Evolutionary conservation across 2,797 vertebrate species (phyloP).

Genomic region (Ctenopoma multispine): DNA sequence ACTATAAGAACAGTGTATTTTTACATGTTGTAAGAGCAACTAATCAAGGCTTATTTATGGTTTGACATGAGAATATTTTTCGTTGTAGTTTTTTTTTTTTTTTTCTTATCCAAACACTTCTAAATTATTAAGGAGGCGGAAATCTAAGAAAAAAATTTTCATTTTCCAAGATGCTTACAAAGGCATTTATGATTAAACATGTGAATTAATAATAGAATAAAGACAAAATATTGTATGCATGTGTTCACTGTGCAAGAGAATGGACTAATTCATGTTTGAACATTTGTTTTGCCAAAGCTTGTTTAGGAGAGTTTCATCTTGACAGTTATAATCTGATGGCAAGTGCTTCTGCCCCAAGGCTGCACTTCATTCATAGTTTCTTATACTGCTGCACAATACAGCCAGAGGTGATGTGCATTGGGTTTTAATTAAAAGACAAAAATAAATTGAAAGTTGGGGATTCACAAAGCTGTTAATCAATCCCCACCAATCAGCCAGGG

Average conservation of each 20-base stretch:
- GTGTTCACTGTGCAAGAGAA: constrained; percentile 54
- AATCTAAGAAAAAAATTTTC: constrained; percentile 34
- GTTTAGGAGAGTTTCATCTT: constrained; percentile 72
- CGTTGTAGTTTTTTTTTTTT: neutral
- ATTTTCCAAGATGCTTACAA: constrained; percentile 40
- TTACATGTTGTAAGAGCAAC: constrained; percentile 3
- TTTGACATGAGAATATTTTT: constrained; percentile 12
- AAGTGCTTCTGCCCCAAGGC: constrained; percentile 67
- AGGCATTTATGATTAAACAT: constrained; percentile 60
- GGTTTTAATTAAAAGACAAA: constrained; percentile 84
- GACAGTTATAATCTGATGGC: constrained; percentile 75
- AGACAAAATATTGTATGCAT: constrained; percentile 61
- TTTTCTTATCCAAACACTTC: constrained; percentile 35
- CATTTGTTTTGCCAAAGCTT: constrained; percentile 66
- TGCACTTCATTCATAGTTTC: constrained; percentile 67
- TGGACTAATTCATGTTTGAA: constrained; percentile 62
- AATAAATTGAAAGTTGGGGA: constrained; percentile 71
- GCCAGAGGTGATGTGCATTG: constrained; percentile 77
- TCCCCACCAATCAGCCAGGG: constrained; percentile 71
- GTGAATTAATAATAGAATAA: constrained; percentile 65
- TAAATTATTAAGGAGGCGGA: constrained; percentile 37
- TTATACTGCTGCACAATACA: constrained; percentile 73
- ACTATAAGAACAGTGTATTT: neutral
- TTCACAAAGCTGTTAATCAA: constrained; percentile 75
- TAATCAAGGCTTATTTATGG: constrained; percentile 7